Evolutionary conservation across 2,797 vertebrate species (phyloP).

Genomic region (Cygnus olor): DNA sequence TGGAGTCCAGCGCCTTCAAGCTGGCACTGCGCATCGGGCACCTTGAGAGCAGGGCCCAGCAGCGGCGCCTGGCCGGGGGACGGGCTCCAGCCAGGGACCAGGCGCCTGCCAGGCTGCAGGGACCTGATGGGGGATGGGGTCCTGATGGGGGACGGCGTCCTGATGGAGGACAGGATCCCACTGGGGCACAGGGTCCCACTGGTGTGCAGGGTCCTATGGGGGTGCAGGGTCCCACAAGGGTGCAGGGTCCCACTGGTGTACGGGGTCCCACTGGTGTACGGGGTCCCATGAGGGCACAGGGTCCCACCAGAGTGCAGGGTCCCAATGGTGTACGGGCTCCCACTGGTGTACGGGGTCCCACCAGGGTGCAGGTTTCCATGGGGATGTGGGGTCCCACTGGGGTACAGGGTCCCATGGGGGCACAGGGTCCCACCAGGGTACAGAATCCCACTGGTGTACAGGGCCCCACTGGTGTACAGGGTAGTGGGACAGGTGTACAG

Average conservation of each 20-base stretch:
- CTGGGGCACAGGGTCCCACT: rapidly evolving
- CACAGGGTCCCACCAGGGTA: rapidly evolving
- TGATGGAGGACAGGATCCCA: rapidly evolving
- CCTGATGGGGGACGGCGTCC: too few species aligned
- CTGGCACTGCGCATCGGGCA: conserved; percentile 81
- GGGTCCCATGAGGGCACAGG: background rate
- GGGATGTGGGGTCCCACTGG: background rate
- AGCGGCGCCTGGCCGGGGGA: background rate
- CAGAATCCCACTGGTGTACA: too few species aligned
- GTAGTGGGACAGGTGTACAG: too few species aligned
- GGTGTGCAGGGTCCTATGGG: rapidly evolving
- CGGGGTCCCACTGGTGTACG: background rate
- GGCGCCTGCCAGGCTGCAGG: background rate
- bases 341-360: too few species aligned
- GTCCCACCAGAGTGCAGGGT: background rate
- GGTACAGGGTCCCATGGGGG: background rate
- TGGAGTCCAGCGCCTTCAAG: conserved; percentile 85
- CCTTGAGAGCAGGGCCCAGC: conserved; percentile 80
- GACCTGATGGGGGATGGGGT: background rate
- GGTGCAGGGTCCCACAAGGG: too few species aligned
- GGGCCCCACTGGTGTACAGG: too few species aligned
- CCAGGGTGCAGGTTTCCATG: background rate
- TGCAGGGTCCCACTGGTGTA: background rate
- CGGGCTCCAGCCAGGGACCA: background rate
- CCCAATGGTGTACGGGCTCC: too few species aligned